Evolutionary conservation across 2,113 vertebrate genomes (phyloP), one percentile per base, ranked within the genome.

Genomic region (Trematomus loennbergii): DNA sequence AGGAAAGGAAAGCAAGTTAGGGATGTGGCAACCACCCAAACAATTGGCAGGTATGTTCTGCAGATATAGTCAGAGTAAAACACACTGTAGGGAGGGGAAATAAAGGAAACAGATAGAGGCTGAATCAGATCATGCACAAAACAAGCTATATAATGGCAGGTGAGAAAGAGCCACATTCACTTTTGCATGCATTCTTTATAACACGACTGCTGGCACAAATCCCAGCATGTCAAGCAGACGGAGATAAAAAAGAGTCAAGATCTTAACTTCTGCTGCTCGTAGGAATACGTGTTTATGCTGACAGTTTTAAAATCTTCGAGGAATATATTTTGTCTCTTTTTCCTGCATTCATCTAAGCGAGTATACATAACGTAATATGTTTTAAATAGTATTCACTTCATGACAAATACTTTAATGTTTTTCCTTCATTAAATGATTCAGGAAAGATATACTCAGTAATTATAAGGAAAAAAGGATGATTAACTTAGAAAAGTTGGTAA

Each of bases 21-120:
- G 59, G 67, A 73, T 60, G 67, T 85, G 86, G 69, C 83, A 87
- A 87, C n/a, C 81, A 36, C 59, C 78, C 61, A 83, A 84, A 82
- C 62, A 68, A 58, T 61, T 45, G 58, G 53, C 79, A 82, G 72
- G 82, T 81, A 78, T 78, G 54, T 86, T 88, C 78, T 72, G 65
- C 67, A 89, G 90, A 91, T 85, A 86, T 81, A 82, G 81, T 81
- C 67, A 48, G 73, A 61, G 62, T 69, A 75, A 73, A 88, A 88
- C 73, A 79, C 62, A 72, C 60, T 59, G 25, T 36, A 25, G 81
- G 55, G 63, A 74, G 58, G 22, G 65, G 45, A 75, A 78, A 81
- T 75, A 67, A 57, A 79, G 61, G 36, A 62, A 72, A 63, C 62
- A 85, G 79, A 84, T 85, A 75, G 84, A 87, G 70, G 50, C 53